A percentile compares a stretch with the other conserved stretches of the same genome.
Conservation (phyloP, 2,888 invertebrate species). For the Clostera curtula region DNA sequence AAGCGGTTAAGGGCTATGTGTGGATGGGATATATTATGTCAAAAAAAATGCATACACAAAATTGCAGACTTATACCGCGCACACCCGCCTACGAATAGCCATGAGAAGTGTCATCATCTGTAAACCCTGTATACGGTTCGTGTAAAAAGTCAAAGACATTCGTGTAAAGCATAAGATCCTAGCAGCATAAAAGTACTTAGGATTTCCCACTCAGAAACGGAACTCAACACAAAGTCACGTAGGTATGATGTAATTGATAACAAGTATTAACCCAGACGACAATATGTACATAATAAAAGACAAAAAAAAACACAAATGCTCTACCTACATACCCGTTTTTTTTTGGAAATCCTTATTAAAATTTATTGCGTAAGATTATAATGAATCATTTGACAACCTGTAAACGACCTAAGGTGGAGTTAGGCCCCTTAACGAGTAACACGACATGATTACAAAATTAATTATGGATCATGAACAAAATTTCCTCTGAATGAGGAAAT, state of each 20-base stretch:
- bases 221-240: slow-evolving; percentile 34
- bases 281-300: slow-evolving; percentile 1
- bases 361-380: slow-evolving; percentile 5
- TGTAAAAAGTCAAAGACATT: slow-evolving; percentile 27
- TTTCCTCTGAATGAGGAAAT: too few relatives aligned
- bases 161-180: slow-evolving; percentile 28
- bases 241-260: slow-evolving; percentile 30
- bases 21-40: too few relatives aligned
- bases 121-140: slow-evolving; percentile 4
- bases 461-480: too few relatives aligned
- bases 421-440: too few relatives aligned
- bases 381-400: too few relatives aligned
- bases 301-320: background rate
- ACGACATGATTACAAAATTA: too few relatives aligned
- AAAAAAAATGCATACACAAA: too few relatives aligned
- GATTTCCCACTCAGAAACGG: slow-evolving; percentile 46
- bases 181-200: slow-evolving; percentile 26
- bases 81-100: too few relatives aligned
- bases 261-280: slow-evolving; percentile 9
- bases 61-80: too few relatives aligned
- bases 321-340: background rate
- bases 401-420: too few relatives aligned
- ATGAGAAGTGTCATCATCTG: too few relatives aligned
- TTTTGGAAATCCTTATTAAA: background rate
- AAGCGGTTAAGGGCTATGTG: too few relatives aligned